These are phyloP conservation scores for Paradisaea rubra DNA, from an alignment of 2,113 vertebrate genomes.

Conservation along the genomic window DNA sequence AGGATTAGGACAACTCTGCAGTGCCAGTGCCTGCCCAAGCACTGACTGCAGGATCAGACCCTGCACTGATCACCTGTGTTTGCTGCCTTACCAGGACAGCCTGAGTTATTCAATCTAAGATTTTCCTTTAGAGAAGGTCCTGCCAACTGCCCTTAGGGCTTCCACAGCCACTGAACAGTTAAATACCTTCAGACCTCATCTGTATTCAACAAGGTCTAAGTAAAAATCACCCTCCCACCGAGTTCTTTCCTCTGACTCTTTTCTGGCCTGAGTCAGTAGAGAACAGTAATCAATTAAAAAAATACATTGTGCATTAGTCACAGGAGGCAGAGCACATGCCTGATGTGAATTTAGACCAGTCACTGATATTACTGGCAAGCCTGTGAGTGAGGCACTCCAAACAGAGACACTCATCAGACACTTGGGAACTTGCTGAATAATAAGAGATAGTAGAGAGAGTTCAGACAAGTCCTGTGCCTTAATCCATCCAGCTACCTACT, in stretches of 20 bases:
- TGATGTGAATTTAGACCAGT: not conserved
- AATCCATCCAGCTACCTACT: not conserved
- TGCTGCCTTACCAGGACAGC: not conserved
- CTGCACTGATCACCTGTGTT: not conserved
- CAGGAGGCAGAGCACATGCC: not conserved
- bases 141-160: not conserved
- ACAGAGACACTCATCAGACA: not conserved
- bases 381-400: not conserved
- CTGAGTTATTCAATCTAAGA: not conserved
- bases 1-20: not conserved
- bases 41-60: not conserved
- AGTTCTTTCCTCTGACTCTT: constrained; percentile 5
- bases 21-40: not conserved
- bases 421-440: constrained; percentile 25
- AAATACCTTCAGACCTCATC: not conserved
- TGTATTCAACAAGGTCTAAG: not conserved
- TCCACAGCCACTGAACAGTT: not conserved
- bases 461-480: constrained; percentile 6
- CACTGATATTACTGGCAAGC: not conserved
- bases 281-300: constrained; percentile 14
- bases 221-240: not conserved
- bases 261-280: not conserved
- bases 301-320: constrained; percentile 7
- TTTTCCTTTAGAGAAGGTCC: not conserved
- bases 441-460: not conserved